A percentile compares a stretch with the other conserved stretches of the same genome.
phyloP scores from a whole-genome alignment of 35 echinoderm and acorn worm species.

The Nesometra sesokonis region DNA sequence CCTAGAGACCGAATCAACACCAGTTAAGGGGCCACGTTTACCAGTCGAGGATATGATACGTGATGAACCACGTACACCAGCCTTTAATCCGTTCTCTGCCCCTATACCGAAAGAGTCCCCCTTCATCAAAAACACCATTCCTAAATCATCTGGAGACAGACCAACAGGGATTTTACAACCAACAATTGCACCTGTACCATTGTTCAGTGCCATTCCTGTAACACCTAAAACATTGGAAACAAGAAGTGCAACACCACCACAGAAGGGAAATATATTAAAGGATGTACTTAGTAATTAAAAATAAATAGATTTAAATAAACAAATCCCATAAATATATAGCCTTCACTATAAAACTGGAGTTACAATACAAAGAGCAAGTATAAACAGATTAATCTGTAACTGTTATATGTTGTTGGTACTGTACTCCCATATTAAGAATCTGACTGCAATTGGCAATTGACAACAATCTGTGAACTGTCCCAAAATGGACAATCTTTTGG shows the following conservation, averaged over 20 bases:
- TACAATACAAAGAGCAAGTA: too few species aligned
- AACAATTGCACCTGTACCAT: neutral
- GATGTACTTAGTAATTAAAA: neutral
- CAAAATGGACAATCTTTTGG: too few species aligned
- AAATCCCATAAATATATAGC: too few species aligned
- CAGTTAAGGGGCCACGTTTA: constrained; percentile 39
- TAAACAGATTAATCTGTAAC: too few species aligned
- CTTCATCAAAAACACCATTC: constrained; percentile 49
- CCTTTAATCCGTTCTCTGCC: constrained; percentile 95
- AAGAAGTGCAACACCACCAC: neutral
- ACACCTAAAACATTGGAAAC: neutral
- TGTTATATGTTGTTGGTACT: too few species aligned
- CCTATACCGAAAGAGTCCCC: constrained; percentile 75
- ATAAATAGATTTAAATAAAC: neutral
- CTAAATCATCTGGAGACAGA: neutral
- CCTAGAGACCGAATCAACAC: constrained; percentile 67
- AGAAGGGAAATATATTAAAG: neutral
- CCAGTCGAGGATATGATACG: constrained; percentile 89
- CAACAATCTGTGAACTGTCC: too few species aligned
- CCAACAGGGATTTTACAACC: neutral
- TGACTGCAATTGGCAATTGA: too few species aligned
- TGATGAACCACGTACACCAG: constrained; percentile 33
- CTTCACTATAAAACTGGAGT: too few species aligned
- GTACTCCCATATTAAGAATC: too few species aligned
- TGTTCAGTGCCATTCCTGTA: neutral